Evolutionary conservation across 2,888 invertebrate genomes (phyloP), one percentile per base, ranked within the genome.

Genomic region (Dicranocentrus wangi): DNA sequence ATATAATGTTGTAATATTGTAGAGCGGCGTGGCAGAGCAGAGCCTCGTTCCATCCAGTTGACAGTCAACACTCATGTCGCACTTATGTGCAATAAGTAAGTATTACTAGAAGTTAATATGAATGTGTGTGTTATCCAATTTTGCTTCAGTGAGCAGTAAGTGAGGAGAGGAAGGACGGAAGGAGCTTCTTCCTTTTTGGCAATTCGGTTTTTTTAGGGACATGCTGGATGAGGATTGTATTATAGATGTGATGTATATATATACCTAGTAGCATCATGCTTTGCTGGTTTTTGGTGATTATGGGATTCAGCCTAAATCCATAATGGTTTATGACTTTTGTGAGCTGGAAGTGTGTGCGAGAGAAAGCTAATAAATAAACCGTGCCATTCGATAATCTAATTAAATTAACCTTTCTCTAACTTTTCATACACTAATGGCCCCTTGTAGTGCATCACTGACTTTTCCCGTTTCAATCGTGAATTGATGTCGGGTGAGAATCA

Each of bases 341-440:
- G 72, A 73, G 65, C 73, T 72, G 19, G 71, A 70, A 70, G 70
- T 78, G 78, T 70, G 77, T 47, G 47, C 42, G 72, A 60, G 51
- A 42, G 68, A 61, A 72, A 68, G 66, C 73, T 80, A 80, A 80
- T 80, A 80, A 80, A 80, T 80, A 80, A 80, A 80, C 73, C 72
- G 73, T 79, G 63, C 65, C 78, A 21, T 80, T 80, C 80, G 73
- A 80, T 80, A 80, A 80, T 80, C 80, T 80, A 80, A 80, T 73
- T 80, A 80, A 80, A 80, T 80, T 80, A 80, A 73, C 80, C 80
- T 58, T 65, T 60, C 72, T 80, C 17, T 73, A 65, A 73, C 73
- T 80, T 80, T 80, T 80, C 80, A 80, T 80, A 80, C 63, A 80
- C 69, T 80, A 80, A 80, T 80, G 73, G 80, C 51, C 42, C 19